Evolutionary conservation across 2,113 vertebrate species (phyloP).

Genomic region (Cyanoramphus novaezelandiae): DNA sequence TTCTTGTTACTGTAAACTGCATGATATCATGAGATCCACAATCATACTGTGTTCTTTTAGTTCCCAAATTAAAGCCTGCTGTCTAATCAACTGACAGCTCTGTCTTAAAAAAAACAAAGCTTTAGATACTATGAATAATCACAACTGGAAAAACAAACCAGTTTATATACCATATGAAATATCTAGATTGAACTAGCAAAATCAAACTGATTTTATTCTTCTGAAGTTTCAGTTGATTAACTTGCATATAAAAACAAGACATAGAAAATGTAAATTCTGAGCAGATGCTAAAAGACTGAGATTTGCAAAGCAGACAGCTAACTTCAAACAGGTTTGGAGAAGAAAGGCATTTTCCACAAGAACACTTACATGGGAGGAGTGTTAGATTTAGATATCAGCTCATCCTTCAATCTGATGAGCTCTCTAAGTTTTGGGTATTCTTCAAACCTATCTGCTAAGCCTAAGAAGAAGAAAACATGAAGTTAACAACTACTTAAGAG

Average conservation of each 20-base stretch:
- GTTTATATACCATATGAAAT: background rate
- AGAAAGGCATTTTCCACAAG: constrained; percentile 37
- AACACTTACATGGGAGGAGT: constrained; percentile 93
- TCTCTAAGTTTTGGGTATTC: constrained; percentile 98
- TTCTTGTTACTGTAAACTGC: background rate
- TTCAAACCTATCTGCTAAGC: constrained; percentile 97
- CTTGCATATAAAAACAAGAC: constrained; percentile 13
- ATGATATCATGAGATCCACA: background rate
- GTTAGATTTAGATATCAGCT: constrained; percentile 93
- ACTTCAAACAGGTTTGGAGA: constrained; percentile 43
- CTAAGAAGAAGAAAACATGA: constrained; percentile 72
- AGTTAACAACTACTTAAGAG: constrained; percentile 32
- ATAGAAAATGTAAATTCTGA: constrained; percentile 7
- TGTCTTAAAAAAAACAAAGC: background rate
- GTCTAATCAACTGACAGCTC: background rate
- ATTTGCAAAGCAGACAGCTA: constrained; percentile 31
- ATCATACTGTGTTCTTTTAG: background rate
- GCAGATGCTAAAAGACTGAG: constrained; percentile 17
- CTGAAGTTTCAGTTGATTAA: background rate
- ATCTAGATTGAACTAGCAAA: background rate
- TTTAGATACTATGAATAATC: background rate
- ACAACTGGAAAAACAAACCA: background rate
- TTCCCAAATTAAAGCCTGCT: background rate
- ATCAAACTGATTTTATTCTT: background rate
- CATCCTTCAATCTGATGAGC: constrained; percentile 95